A percentile compares a stretch with the other conserved stretches of the same genome.
Evolutionary conservation across 1,140 invertebrate genomes (phyloP).

Genomic region (Trigoniulus corallinus): DNA sequence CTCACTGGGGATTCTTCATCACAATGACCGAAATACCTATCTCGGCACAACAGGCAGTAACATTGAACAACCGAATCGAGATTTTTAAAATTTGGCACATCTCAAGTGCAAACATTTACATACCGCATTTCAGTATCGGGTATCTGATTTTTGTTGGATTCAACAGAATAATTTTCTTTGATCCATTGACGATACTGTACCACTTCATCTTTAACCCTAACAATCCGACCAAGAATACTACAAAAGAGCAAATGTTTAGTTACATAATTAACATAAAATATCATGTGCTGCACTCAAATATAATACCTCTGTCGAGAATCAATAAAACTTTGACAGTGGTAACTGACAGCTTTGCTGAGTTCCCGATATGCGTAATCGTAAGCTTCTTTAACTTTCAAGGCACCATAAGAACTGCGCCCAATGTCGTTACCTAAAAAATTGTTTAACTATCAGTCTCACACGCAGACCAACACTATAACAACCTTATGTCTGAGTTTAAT

Average conservation of each 20-base stretch:
- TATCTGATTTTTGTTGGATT: no score
- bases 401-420: constrained; percentile 88
- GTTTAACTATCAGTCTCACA: no score
- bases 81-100: no score
- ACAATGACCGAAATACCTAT: no score
- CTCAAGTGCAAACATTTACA: no score
- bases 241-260: background rate
- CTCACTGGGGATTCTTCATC: no score
- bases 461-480: no score
- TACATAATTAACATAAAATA: background rate
- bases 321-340: constrained; percentile 15
- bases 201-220: constrained; percentile 84
- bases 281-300: constrained; percentile 6
- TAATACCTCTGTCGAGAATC: constrained; percentile 8
- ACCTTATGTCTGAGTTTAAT: no score
- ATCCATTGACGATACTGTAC: constrained; percentile 60
- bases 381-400: constrained; percentile 72
- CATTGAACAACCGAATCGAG: no score
- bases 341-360: constrained; percentile 54
- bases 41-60: no score
- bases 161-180: constrained; percentile 16
- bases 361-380: constrained; percentile 89
- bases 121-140: no score
- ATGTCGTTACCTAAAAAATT: constrained; percentile 56
- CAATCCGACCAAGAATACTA: constrained; percentile 67